phyloP scores from a whole-genome alignment of 2,113 vertebrate species.

The Bufo gargarizans region DNA sequence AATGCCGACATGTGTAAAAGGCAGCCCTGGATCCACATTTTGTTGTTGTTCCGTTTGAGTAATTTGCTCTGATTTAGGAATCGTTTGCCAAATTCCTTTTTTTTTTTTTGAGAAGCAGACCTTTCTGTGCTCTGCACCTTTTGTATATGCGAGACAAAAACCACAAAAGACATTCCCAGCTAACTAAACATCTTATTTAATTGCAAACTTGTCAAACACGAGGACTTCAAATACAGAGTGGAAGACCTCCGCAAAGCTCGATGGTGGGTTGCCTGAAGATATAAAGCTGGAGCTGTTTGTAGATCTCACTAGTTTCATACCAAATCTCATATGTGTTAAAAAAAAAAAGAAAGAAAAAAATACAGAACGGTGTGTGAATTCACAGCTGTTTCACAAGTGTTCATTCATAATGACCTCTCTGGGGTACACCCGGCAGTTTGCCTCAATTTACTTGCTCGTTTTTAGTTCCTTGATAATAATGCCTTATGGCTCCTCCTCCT shows the following conservation, averaged over 20 bases:
- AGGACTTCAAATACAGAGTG: conserved; percentile 81
- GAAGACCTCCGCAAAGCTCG: conserved; percentile 3
- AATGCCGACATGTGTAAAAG: conserved; percentile 4
- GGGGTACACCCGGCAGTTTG: conserved; percentile 33
- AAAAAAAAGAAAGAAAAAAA: not conserved
- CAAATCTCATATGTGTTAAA: conserved; percentile 25
- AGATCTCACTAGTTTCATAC: not conserved
- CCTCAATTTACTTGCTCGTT: conserved; percentile 18
- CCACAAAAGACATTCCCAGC: conserved; percentile 46
- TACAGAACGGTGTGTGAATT: conserved; percentile 29
- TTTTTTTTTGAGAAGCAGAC: conserved; percentile 27
- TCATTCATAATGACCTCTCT: conserved; percentile 52
- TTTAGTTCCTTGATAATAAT: conserved; percentile 7
- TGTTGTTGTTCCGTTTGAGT: conserved; percentile 47
- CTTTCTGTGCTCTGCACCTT: conserved; percentile 30
- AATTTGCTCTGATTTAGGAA: conserved; percentile 50
- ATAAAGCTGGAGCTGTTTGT: conserved; percentile 22
- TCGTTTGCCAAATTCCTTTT: conserved; percentile 49
- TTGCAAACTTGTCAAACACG: conserved; percentile 50
- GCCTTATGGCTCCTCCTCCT: conserved; percentile 17
- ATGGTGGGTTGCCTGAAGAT: conserved; percentile 1
- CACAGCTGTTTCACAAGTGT: conserved; percentile 38
- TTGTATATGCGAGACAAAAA: conserved; percentile 49
- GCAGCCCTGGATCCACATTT: conserved; percentile 33
- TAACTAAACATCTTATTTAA: conserved; percentile 53